Evolutionary conservation across 2,888 invertebrate species (phyloP), one percentile per base, ranked within the genome.

Genomic region (Chaetogeoica ovagalla): DNA sequence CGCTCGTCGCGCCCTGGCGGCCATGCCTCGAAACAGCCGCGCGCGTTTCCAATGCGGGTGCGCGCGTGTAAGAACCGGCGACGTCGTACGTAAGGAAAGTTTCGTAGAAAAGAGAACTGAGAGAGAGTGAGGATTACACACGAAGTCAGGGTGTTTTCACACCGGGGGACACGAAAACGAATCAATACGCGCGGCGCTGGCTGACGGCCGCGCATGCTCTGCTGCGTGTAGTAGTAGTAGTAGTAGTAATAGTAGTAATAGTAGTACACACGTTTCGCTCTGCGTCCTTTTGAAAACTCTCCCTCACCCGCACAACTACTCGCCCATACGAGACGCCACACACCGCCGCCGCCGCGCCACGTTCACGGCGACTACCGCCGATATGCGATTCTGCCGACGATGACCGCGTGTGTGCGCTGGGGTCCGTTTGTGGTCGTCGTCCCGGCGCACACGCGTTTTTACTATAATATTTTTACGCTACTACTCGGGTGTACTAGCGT

Each of bases 121-220:
- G 52, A 19, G 59, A 52, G 52, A 55, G 21, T 19, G 57, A 30
- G 0, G n/a, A n/a, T 30, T 30, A 30, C 30, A 30, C 1, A 23
- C 19, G 62, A 70, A 9, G 55, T 37, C 37, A 71, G 70, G 62
- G 70, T 65, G 79, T 70, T 57, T 77, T 63, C 70, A 71, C 79
- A 79, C 79, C 71, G 79, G 71, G 30, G 30, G n/a, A n/a, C 30
- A 43, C 71, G 70, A 63, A 48, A 70, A 59, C 79, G 71, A 79
- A 79, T 79, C 79, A 79, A 79, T 79, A 79, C 79, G 37, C 79
- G 55, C 70, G 70, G 70, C 79, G 37, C 79, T 55, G 79, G 79
- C 62, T 57, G 55, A 37, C 70, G 57, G 63, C 63, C 79, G 79
- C 79, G 79, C 79, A 79, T 57, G 79, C 71, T 70, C 77, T 13